A percentile compares a stretch with the other conserved stretches of the same genome.
phyloP scores from a whole-genome alignment of 2,113 vertebrate genomes.

The Tachysurus fulvidraco region DNA sequence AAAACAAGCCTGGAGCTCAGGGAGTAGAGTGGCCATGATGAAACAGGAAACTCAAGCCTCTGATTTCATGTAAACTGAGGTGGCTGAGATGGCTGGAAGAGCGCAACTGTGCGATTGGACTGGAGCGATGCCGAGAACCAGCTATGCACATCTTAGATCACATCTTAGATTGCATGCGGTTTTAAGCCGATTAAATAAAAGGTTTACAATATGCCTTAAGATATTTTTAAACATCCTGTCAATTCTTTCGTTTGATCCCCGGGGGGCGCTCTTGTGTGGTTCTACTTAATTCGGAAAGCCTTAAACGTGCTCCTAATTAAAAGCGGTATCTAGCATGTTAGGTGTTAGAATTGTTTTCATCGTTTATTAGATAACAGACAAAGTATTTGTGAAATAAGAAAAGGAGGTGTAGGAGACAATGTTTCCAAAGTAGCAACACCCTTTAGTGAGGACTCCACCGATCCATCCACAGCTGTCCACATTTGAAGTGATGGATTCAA shows the following conservation, averaged over 20 bases:
- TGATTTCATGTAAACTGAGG: conserved; percentile 6
- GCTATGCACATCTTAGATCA: not conserved
- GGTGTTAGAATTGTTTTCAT: not conserved
- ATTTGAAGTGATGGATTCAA: too few species aligned
- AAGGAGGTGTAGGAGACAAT: not conserved
- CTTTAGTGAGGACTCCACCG: conserved; percentile 4
- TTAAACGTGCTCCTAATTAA: not conserved
- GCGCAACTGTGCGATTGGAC: not conserved
- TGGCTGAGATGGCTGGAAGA: not conserved
- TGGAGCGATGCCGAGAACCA: not conserved
- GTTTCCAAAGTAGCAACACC: not conserved
- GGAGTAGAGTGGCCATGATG: conserved; percentile 27
- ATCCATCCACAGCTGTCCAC: conserved; percentile 11
- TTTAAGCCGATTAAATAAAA: not conserved
- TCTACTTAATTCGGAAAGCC: not conserved
- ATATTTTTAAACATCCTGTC: not conserved
- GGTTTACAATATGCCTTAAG: not conserved
- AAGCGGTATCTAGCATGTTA: not conserved
- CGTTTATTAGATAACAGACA: not conserved
- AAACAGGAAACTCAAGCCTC: conserved; percentile 34
- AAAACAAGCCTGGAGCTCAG: conserved; percentile 9
- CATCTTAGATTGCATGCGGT: not conserved
- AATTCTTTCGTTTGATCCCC: not conserved
- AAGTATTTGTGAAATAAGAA: not conserved
- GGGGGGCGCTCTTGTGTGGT: conserved; percentile 26